Conservation (phyloP, 2,113 vertebrate species). For the Indicator maculatus region DNA sequence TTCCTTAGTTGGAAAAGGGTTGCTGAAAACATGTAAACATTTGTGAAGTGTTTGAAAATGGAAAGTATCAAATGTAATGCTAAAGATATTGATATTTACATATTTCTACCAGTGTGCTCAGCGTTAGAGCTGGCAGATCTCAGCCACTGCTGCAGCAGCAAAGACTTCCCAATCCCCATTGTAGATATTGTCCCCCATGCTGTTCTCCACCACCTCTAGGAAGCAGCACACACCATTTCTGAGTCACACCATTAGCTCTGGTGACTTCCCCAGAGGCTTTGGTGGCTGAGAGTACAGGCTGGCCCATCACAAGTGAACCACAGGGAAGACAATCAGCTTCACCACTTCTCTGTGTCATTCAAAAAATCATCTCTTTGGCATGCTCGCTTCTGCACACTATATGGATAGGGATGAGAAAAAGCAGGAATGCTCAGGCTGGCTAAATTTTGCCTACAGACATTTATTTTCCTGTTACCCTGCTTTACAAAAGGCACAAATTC, state of each 20-base stretch:
- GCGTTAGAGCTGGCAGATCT: not conserved
- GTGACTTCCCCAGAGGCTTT: not conserved
- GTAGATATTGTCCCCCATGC: accelerated
- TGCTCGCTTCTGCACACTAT: accelerated
- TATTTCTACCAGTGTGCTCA: not conserved
- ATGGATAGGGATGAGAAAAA: not conserved
- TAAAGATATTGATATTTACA: constrained; percentile 13
- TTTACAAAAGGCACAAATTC: not conserved
- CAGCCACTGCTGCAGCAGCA: not conserved
- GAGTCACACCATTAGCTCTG: not conserved
- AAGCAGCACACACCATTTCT: not conserved
- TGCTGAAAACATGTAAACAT: constrained; percentile 9
- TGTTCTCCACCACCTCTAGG: not conserved
- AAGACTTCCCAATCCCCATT: not conserved
- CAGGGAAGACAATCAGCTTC: not conserved
- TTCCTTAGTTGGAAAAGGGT: not conserved
- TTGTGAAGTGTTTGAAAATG: constrained; percentile 26
- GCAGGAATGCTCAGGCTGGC: not conserved
- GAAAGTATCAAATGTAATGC: not conserved
- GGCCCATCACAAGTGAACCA: not conserved
- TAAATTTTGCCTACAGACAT: not conserved
- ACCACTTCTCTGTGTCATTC: not conserved
- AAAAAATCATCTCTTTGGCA: not conserved
- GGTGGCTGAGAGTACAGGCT: not conserved
- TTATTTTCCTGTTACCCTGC: not conserved